Base-by-base conservation (phyloP, 2,888 invertebrate genomes). In the Teleogryllus oceanicus region DNA sequence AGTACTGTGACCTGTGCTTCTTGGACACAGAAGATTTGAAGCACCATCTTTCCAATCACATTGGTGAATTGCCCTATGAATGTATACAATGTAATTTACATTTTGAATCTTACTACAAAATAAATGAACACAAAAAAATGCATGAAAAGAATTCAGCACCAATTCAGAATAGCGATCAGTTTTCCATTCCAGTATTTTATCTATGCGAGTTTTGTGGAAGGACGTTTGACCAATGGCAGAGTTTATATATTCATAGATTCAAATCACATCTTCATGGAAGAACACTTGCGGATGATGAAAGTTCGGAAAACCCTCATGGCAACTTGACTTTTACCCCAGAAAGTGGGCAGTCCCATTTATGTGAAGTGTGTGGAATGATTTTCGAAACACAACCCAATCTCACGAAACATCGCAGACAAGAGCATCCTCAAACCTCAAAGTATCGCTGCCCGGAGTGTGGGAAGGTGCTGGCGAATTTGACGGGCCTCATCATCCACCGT, bases 121-220 rank as follows among this genome's bases (percentile, higher is more conserved):
- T 74, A 50, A 78, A 75, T 50, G 76, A 78, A 51, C 74, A 18
- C 50, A 77, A 80, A 49, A 80, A 78, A 37, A 77, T 75, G 18
- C 50, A 74, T 37, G 77, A 77, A 12, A 62, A 80, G 4, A 18
- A 24, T 50, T 51, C 18, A 20, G 37, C 5, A 8, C 37, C 1
- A 37, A 37, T 37, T 37, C 37, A 37, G 37, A n/a, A 11, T 16
- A 50, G 74, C 13, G 37, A 78, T 16, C 50, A 49, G 21, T 80
- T 80, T 75, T 75, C 75, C 49, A 80, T 80, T 49, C 80, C 80
- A 13, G 11, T 78, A 11, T 50, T 74, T 49, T 78, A 74, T 78
- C 49, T 78, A n/a, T 80, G 80, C 75, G 78, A 80, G 76, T 50
- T 20, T 20, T 80, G 80, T 78, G 78, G 62, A 12, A 78, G 74